These are phyloP conservation scores for Patella depressa DNA, from an alignment of 2,888 invertebrate species.

Conservation along the genomic window DNA sequence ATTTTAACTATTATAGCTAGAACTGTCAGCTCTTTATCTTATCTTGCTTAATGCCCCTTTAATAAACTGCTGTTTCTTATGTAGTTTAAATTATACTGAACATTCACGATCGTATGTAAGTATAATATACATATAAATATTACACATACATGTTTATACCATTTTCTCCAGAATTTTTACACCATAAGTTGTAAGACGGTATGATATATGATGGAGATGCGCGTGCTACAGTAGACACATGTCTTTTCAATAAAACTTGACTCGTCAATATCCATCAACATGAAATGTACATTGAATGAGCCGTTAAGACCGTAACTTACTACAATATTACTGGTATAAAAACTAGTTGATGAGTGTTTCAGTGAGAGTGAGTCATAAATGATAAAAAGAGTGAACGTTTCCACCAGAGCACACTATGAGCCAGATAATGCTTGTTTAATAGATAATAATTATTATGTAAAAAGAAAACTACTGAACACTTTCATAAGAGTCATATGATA, in stretches of 20 bases:
- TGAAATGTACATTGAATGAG: not conserved
- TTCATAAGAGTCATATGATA: too few species aligned
- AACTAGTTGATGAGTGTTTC: not conserved
- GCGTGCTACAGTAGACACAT: not conserved
- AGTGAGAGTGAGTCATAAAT: conserved; percentile 1
- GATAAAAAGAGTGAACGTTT: not conserved
- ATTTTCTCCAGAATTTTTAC: too few species aligned
- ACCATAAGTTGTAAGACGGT: not conserved
- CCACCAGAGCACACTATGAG: not conserved
- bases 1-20: too few species aligned
- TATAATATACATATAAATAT: not conserved
- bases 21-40: too few species aligned
- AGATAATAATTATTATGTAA: conserved; percentile 5
- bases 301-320: not conserved
- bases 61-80: not conserved
- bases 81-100: not conserved
- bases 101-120: too few species aligned
- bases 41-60: too few species aligned
- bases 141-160: not conserved
- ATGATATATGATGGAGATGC: not conserved
- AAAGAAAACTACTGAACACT: not conserved
- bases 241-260: conserved; percentile 4
- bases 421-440: not conserved
- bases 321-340: conserved; percentile 1
- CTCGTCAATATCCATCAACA: conserved; percentile 6